These are phyloP conservation scores for Sebastes itinus DNA, from an alignment of 2,797 vertebrate genomes.

Conservation along the genomic window DNA sequence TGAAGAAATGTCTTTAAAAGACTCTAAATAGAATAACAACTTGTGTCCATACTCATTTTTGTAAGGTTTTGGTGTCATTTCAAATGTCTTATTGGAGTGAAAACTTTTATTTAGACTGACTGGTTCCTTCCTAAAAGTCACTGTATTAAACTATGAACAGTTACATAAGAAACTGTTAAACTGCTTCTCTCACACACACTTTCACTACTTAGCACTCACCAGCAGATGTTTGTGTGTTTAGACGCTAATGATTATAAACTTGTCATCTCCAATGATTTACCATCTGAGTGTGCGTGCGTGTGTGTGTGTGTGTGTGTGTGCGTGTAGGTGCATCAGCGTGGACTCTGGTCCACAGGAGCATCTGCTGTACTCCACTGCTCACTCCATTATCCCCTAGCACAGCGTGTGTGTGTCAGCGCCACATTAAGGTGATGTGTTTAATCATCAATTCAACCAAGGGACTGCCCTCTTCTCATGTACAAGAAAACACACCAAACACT, in stretches of 20 bases:
- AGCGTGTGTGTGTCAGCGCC: slow-evolving; percentile 63
- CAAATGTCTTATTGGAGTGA: not conserved
- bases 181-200: not conserved
- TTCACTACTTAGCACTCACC: slow-evolving; percentile 42
- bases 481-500: slow-evolving; percentile 24
- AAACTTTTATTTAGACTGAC: not conserved
- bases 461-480: slow-evolving; percentile 49
- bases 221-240: slow-evolving; percentile 63
- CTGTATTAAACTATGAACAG: not conserved
- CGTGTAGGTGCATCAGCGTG: slow-evolving; percentile 34
- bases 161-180: not conserved
- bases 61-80: not conserved
- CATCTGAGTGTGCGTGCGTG: slow-evolving; percentile 33
- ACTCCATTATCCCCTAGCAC: slow-evolving; percentile 76
- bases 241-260: slow-evolving; percentile 74
- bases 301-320: slow-evolving; percentile 40
- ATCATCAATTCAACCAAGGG: slow-evolving; percentile 71
- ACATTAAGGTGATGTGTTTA: slow-evolving; percentile 81
- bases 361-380: slow-evolving; percentile 57
- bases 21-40: not conserved
- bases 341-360: slow-evolving; percentile 68
- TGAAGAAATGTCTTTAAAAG: not conserved
- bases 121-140: not conserved
- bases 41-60: not conserved
- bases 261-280: slow-evolving; percentile 77